These are phyloP conservation scores for Monoplex corrugatus DNA, from an alignment of 2,888 invertebrate species.

Conservation along the genomic window DNA sequence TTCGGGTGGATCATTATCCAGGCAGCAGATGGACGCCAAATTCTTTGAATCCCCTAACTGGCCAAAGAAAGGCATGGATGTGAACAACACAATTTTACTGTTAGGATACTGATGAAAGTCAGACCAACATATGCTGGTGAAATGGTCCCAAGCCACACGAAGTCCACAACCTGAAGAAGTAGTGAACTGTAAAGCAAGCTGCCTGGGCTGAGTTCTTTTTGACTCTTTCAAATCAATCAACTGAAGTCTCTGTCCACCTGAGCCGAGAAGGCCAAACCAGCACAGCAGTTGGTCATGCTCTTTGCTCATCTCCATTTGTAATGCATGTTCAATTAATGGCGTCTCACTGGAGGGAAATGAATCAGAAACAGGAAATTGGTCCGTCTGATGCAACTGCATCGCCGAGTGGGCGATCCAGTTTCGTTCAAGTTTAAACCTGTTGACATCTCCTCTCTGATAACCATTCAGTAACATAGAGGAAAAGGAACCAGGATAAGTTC, in stretches of 20 bases:
- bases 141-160: conserved; percentile 66
- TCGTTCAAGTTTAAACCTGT: neutral
- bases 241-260: conserved; percentile 70
- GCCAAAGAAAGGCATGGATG: conserved; percentile 72
- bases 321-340: conserved; percentile 65
- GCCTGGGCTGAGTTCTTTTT: conserved; percentile 11
- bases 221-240: conserved; percentile 60
- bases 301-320: conserved; percentile 62
- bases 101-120: conserved; percentile 53
- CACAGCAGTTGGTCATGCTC: conserved; percentile 66
- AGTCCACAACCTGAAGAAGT: conserved; percentile 54
- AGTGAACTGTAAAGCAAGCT: conserved; percentile 58
- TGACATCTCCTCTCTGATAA: conserved; percentile 41
- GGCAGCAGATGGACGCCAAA: conserved; percentile 67
- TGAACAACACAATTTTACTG: conserved; percentile 68
- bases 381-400: conserved; percentile 41
- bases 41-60: conserved; percentile 69
- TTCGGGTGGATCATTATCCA: conserved; percentile 52
- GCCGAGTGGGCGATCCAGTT: neutral
- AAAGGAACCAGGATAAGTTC: neutral
- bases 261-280: conserved; percentile 71
- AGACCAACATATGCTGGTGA: conserved; percentile 74
- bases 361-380: conserved; percentile 26
- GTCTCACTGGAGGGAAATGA: conserved; percentile 52
- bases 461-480: neutral